Evolutionary conservation across 2,888 invertebrate species (phyloP).

Genomic region (Troides helena): DNA sequence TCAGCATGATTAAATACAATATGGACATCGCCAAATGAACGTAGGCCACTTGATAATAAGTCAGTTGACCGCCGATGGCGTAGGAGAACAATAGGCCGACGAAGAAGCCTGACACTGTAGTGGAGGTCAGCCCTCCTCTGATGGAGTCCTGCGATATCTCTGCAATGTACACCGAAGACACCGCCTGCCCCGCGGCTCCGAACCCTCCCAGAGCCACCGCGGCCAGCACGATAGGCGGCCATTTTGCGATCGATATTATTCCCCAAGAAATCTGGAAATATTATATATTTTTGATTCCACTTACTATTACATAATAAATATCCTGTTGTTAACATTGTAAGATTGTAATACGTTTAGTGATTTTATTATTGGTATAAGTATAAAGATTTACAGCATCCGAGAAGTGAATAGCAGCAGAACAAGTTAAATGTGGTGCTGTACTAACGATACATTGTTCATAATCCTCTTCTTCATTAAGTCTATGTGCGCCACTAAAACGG

Average conservation of each 20-base stretch:
- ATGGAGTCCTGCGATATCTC: conserved; percentile 67
- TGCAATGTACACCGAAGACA: conserved; percentile 62
- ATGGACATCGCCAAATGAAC: conserved; percentile 50
- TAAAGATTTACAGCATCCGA: no score
- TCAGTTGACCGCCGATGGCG: conserved; percentile 54
- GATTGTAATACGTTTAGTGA: no score
- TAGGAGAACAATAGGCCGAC: conserved; percentile 60
- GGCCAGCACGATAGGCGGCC: conserved; percentile 50
- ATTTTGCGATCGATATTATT: conserved; percentile 53
- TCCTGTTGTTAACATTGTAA: no score
- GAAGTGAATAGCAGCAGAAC: no score
- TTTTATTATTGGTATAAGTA: no score
- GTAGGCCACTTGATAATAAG: conserved; percentile 55
- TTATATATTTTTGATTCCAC: neutral
- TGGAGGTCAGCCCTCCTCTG: conserved; percentile 59
- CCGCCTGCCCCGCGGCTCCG: conserved; percentile 64
- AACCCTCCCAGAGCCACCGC: conserved; percentile 54
- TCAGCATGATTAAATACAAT: conserved; percentile 50
- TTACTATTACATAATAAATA: no score
- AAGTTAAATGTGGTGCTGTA: no score
- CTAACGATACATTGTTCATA: no score
- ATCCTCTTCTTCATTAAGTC: no score
- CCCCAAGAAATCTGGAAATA: conserved; percentile 59
- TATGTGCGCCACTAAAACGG: no score
- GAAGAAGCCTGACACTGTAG: conserved; percentile 55